Percentiles rank a stretch among this genome's conserved stretches.
Evolutionary conservation across 2,797 vertebrate genomes (phyloP).

Genomic region (Ceyx erithaca): DNA sequence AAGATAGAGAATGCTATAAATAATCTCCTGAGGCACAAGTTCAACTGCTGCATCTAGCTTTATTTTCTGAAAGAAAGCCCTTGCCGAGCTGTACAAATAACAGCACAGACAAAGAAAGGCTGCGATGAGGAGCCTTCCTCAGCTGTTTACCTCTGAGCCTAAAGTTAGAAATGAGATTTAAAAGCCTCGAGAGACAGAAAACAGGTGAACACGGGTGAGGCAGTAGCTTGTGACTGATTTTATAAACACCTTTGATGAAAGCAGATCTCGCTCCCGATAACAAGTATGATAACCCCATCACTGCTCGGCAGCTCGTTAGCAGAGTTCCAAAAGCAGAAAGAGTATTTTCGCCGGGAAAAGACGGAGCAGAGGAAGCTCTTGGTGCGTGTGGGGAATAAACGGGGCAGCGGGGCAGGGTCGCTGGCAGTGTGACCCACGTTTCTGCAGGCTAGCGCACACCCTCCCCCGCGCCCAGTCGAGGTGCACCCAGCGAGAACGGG

Average conservation of each 20-base stretch:
- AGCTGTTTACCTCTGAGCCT: neutral
- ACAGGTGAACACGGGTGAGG: neutral
- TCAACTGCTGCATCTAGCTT: neutral
- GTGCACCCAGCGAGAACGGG: neutral
- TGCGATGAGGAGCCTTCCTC: neutral
- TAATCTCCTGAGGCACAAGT: neutral
- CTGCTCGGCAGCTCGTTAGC: neutral
- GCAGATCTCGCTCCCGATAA: neutral
- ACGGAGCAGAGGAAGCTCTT: neutral
- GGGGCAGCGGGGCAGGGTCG: neutral
- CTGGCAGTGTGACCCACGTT: neutral
- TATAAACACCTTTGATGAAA: neutral
- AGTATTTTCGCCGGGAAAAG: neutral
- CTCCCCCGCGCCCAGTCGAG: too few relatives aligned
- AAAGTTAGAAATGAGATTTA: neutral
- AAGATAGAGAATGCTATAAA: neutral
- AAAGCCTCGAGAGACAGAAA: neutral
- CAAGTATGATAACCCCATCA: neutral
- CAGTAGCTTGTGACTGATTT: neutral
- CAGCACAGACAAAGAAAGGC: neutral
- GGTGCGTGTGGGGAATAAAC: neutral
- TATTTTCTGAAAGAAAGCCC: neutral
- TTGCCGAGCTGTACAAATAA: neutral
- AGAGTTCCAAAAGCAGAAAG: neutral
- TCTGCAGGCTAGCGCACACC: neutral